These are phyloP conservation scores for Parapristionchus giblindavisi DNA, from an alignment of 2,888 invertebrate genomes.

Conservation along the genomic window DNA sequence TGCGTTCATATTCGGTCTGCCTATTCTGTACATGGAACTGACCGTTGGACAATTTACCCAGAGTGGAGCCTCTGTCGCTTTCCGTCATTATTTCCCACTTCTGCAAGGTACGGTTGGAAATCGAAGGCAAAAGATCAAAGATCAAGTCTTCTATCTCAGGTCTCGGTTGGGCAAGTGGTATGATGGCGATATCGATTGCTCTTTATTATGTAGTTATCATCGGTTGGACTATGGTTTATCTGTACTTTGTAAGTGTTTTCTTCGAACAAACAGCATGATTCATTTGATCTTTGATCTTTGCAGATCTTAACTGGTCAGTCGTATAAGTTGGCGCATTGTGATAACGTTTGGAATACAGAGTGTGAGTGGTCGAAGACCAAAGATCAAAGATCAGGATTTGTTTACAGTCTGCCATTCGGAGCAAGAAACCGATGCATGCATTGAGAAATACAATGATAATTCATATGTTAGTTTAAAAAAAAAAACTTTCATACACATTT, in stretches of 20 bases:
- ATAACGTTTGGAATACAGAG: slow-evolving; percentile 49
- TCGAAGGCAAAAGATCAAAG: too few species aligned
- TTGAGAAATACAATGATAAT: too few species aligned
- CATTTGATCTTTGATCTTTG: too few species aligned
- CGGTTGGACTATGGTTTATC: slow-evolving; percentile 59
- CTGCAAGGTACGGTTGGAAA: too few species aligned
- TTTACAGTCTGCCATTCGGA: slow-evolving; percentile 1
- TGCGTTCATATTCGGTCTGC: slow-evolving; percentile 35
- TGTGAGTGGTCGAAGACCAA: slow-evolving; percentile 28
- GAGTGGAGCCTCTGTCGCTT: slow-evolving; percentile 31
- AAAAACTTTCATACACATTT: too few species aligned
- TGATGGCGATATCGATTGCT: slow-evolving; percentile 81
- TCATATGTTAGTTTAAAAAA: too few species aligned
- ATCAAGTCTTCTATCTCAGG: slow-evolving; percentile 69
- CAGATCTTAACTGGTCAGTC: slow-evolving; percentile 51
- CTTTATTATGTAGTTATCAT: slow-evolving; percentile 64
- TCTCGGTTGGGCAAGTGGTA: slow-evolving; percentile 89
- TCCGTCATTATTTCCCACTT: slow-evolving; percentile 31
- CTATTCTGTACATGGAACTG: slow-evolving; percentile 40
- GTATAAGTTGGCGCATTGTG: slow-evolving; percentile 47
- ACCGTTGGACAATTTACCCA: slow-evolving; percentile 36
- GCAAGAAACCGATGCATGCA: too few species aligned
- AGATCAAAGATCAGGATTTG: too few species aligned
- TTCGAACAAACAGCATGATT: too few species aligned
- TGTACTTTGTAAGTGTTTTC: slow-evolving; percentile 39